Conservation (phyloP, 92 coral and sea anemone species). For the Parazoanthus darwini region DNA sequence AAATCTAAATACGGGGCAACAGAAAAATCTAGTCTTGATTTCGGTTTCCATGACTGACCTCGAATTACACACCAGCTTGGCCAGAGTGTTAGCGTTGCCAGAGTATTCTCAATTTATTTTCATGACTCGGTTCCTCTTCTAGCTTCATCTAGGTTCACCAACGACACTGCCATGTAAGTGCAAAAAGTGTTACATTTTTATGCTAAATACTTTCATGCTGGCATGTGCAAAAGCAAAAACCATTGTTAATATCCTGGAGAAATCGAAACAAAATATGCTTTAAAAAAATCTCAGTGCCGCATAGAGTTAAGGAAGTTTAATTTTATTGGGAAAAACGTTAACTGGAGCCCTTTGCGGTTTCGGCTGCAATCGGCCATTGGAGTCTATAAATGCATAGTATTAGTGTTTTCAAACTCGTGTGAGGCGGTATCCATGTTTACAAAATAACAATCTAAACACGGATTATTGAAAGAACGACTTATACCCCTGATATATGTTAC, state of each 20-base stretch:
- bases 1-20: conserved; percentile 1
- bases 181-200: not conserved
- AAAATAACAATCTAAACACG: not conserved
- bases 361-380: not conserved
- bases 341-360: not conserved
- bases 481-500: not conserved
- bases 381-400: not conserved
- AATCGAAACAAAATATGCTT: not conserved
- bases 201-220: not conserved
- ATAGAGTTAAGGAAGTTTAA: not conserved
- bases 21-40: not conserved
- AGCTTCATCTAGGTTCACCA: not conserved
- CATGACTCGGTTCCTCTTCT: not conserved
- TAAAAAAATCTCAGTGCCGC: not conserved
- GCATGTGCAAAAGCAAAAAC: not conserved
- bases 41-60: not conserved
- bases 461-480: not conserved
- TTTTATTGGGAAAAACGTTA: not conserved
- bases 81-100: not conserved
- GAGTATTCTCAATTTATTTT: not conserved
- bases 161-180: not conserved
- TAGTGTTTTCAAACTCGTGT: not conserved
- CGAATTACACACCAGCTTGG: not conserved
- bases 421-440: not conserved
- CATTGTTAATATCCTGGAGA: not conserved